Evolutionary conservation across 2,888 invertebrate species (phyloP).

Genomic region (Drosophila paucipuncta): DNA sequence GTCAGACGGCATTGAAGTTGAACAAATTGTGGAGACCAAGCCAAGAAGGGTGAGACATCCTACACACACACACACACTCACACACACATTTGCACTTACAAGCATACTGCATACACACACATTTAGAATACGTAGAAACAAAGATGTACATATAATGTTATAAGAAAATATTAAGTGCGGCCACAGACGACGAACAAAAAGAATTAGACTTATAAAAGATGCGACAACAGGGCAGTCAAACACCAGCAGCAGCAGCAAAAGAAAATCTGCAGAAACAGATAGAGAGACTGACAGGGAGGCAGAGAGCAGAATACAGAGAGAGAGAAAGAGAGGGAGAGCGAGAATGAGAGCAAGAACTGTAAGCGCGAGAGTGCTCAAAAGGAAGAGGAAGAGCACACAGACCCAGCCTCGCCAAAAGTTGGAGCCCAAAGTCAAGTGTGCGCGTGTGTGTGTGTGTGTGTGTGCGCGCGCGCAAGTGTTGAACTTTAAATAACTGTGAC

Average conservation of each 20-base stretch:
- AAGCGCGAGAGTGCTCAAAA: conserved; percentile 27
- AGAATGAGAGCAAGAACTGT: conserved; percentile 20
- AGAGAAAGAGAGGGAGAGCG: background rate
- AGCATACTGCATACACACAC: background rate
- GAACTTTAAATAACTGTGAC: conserved; percentile 70
- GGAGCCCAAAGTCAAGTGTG: conserved; percentile 61
- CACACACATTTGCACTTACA: conserved; percentile 20
- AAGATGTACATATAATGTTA: conserved; percentile 11
- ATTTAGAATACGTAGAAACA: conserved; percentile 5
- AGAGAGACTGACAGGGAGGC: conserved; percentile 1
- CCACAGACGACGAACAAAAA: conserved; percentile 50
- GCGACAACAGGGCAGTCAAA: conserved; percentile 47
- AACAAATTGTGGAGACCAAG: conserved; percentile 87
- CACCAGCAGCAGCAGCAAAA: conserved; percentile 20
- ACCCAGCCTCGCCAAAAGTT: conserved; percentile 41
- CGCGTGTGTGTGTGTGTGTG: conserved; percentile 15
- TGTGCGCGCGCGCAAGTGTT: conserved; percentile 37
- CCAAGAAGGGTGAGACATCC: conserved; percentile 87
- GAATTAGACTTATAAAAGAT: conserved; percentile 56
- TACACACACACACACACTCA: conserved; percentile 21
- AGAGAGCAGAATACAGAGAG: conserved; percentile 4
- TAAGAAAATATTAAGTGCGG: conserved; percentile 50
- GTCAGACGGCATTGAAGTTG: conserved; percentile 88
- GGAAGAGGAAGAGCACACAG: conserved; percentile 21
- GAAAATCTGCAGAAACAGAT: conserved; percentile 32